These are phyloP conservation scores for Batillaria attramentaria DNA, from an alignment of 1,140 invertebrate species.

Conservation along the genomic window DNA sequence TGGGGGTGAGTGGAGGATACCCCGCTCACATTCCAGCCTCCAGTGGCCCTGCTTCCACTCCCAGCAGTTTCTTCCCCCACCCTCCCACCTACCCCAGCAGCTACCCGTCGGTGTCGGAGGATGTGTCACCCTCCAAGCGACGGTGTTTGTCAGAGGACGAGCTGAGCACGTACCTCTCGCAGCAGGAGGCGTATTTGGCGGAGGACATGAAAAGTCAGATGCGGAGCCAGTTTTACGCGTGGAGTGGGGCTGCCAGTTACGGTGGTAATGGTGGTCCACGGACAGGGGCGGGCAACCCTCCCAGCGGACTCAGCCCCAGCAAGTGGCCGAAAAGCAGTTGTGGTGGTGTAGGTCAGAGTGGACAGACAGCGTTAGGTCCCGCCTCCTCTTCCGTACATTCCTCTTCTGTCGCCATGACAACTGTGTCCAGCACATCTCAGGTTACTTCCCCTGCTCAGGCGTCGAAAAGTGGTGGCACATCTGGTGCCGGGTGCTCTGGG, in stretches of 20 bases:
- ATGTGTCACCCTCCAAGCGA: conserved; percentile 18
- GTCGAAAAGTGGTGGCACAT: conserved; percentile 22
- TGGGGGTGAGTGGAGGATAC: conserved; percentile 30
- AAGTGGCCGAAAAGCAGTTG: conserved; percentile 16
- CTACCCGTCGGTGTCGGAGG: not conserved
- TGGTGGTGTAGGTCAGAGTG: no score
- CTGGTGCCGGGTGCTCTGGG: no score
- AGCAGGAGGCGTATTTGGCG: conserved; percentile 25
- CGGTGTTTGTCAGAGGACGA: conserved; percentile 11
- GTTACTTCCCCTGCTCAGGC: conserved; percentile 26
- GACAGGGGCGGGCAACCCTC: not conserved
- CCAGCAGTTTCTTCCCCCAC: not conserved
- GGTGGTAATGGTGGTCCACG: not conserved
- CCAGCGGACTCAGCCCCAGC: not conserved
- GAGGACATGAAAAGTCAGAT: conserved; percentile 39
- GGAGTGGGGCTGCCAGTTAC: not conserved
- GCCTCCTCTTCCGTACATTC: conserved; percentile 43
- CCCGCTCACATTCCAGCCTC: conserved; percentile 41
- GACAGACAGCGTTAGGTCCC: not conserved
- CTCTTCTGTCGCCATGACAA: conserved; percentile 29
- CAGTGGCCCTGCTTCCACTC: conserved; percentile 3
- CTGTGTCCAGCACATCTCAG: conserved; percentile 26
- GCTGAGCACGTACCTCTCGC: conserved; percentile 30
- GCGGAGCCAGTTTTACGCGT: conserved; percentile 24
- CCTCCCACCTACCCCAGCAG: not conserved